Conservation (phyloP, 2,113 vertebrate species). For the Scomber colias region DNA sequence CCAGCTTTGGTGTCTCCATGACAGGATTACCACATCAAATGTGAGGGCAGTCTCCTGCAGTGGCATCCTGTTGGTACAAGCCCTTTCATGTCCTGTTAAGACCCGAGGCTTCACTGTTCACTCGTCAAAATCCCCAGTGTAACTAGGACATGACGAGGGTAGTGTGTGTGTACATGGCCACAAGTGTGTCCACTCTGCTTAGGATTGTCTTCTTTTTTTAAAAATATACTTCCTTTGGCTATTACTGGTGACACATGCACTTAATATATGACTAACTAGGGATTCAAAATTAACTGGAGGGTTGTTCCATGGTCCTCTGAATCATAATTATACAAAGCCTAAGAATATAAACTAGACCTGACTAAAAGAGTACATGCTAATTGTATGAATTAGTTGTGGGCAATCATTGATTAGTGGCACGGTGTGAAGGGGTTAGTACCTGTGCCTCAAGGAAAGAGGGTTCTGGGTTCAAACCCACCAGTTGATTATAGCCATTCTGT, state of each 20-base stretch:
- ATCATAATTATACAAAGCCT: too few species aligned
- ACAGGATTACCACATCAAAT: constrained; percentile 79
- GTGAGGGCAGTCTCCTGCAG: constrained; percentile 69
- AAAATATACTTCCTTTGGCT: too few species aligned
- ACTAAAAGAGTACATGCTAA: too few species aligned
- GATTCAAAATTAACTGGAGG: constrained; percentile 1
- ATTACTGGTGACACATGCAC: neutral
- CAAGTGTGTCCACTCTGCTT: too few species aligned
- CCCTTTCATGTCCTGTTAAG: constrained; percentile 75
- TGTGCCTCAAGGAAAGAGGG: too few species aligned
- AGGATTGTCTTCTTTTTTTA: neutral
- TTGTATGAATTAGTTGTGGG: too few species aligned
- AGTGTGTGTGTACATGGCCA: neutral
- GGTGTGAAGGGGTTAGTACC: too few species aligned
- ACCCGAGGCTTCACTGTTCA: constrained; percentile 56
- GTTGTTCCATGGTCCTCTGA: too few species aligned
- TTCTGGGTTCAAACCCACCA: too few species aligned
- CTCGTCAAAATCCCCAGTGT: constrained; percentile 46
- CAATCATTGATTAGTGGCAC: too few species aligned
- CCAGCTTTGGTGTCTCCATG: constrained; percentile 74
- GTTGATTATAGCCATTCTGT: too few species aligned
- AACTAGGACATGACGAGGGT: constrained; percentile 48
- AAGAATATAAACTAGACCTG: too few species aligned
- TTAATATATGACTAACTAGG: neutral
- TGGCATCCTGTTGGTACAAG: constrained; percentile 63